phyloP scores from a whole-genome alignment of 1,140 invertebrate species.

The Aleiodes sp. region DNA sequence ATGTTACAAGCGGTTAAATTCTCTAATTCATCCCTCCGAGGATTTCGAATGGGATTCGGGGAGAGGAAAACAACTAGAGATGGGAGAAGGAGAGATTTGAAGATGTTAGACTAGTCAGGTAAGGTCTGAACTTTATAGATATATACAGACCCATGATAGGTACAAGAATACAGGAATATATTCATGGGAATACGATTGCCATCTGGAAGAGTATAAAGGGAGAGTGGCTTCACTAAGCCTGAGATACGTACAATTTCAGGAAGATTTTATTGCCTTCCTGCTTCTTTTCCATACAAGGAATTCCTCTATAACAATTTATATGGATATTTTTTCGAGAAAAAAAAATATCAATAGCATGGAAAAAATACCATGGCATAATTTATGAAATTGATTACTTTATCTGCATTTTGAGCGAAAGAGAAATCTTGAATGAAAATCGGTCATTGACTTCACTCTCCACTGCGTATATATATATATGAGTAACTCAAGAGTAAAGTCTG shows the following conservation, averaged over 20 bases:
- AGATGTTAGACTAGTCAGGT: background rate
- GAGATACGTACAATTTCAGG: background rate
- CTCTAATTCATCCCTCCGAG: background rate
- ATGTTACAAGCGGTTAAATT: background rate
- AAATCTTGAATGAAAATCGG: constrained; percentile 25
- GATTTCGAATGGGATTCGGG: no score
- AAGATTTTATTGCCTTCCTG: background rate
- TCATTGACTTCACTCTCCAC: constrained; percentile 18
- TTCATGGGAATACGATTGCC: constrained; percentile 15
- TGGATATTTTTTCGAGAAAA: background rate
- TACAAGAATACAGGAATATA: background rate
- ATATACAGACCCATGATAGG: background rate
- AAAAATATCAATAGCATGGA: background rate
- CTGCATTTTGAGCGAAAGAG: constrained; percentile 2
- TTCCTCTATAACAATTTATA: background rate
- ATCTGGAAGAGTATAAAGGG: background rate
- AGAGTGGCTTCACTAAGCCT: background rate
- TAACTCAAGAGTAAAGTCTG: constrained; percentile 10
- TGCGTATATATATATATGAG: constrained; percentile 20
- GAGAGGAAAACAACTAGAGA: background rate
- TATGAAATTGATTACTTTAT: background rate
- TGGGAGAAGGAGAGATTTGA: background rate
- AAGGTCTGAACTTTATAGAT: background rate
- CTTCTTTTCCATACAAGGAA: background rate
- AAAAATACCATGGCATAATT: no score